Evolutionary conservation across 2,888 invertebrate genomes (phyloP).

Genomic region (Buathra laborator): DNA sequence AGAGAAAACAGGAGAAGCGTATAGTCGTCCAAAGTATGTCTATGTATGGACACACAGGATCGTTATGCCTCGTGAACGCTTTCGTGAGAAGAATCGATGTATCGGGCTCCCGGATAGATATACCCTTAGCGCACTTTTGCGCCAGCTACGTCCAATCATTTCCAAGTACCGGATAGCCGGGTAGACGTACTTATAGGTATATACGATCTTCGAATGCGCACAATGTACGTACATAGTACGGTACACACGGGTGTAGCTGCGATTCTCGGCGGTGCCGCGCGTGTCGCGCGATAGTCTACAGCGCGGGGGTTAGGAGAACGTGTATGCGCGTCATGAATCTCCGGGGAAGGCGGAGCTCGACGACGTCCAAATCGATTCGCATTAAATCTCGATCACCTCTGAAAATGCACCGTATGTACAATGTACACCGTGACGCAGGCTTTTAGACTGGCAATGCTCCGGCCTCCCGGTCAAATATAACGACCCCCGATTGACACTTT

Average conservation of each 20-base stretch:
- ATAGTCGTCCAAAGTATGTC: background rate
- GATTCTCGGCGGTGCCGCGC: background rate
- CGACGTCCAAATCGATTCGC: constrained; percentile 56
- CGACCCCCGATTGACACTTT: no score
- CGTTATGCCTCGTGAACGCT: constrained; percentile 45
- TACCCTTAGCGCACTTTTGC: constrained; percentile 69
- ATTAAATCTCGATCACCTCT: constrained; percentile 61
- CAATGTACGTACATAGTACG: background rate
- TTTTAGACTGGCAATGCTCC: no score
- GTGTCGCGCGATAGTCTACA: background rate
- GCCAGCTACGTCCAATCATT: constrained; percentile 74
- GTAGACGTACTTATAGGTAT: constrained; percentile 15
- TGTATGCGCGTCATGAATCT: constrained; percentile 34
- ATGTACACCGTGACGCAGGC: no score
- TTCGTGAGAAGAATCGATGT: constrained; percentile 45
- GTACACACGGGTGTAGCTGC: background rate
- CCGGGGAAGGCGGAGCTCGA: constrained; percentile 28
- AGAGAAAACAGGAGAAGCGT: constrained; percentile 5
- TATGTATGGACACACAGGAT: background rate
- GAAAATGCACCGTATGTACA: constrained; percentile 1
- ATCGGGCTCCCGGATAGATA: constrained; percentile 17
- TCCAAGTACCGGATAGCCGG: constrained; percentile 72
- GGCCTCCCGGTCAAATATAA: no score
- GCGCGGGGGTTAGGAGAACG: background rate
- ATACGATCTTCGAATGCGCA: constrained; percentile 63